Evolutionary conservation across 2,888 invertebrate species (phyloP).

Genomic region (Drosophila meridionalis): DNA sequence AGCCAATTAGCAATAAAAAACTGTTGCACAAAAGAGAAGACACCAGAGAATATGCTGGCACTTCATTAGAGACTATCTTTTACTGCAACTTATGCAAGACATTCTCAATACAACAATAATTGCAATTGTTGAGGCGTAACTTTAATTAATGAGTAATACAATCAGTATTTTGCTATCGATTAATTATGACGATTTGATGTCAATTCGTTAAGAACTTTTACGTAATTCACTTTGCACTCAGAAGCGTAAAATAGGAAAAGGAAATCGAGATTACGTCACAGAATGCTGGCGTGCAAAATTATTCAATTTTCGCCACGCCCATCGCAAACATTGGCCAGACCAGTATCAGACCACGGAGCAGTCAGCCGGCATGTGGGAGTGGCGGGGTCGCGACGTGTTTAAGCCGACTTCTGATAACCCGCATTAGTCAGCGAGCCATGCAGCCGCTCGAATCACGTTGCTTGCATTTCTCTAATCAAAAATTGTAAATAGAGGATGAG

Average conservation of each 20-base stretch:
- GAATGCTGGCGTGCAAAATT: conserved; percentile 22
- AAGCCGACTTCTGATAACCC: conserved; percentile 63
- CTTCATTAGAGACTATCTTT: not conserved
- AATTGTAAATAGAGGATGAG: conserved; percentile 60
- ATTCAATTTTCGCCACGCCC: conserved; percentile 41
- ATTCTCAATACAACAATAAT: not conserved
- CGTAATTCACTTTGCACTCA: conserved; percentile 24
- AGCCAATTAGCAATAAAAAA: not conserved
- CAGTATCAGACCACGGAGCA: conserved; percentile 32
- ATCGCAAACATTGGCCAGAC: conserved; percentile 42
- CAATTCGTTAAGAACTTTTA: conserved; percentile 5
- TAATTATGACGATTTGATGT: not conserved
- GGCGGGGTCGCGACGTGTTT: conserved; percentile 46
- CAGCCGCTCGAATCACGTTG: conserved; percentile 59
- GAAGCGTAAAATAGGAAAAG: conserved; percentile 2
- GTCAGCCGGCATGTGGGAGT: conserved; percentile 12
- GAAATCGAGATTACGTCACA: conserved; percentile 14
- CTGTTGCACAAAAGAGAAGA: not conserved
- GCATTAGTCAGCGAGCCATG: conserved; percentile 60
- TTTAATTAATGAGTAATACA: not conserved
- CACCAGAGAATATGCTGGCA: not conserved
- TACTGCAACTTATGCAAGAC: not conserved
- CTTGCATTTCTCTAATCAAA: conserved; percentile 77
- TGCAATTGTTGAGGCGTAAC: not conserved
- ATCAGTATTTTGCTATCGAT: not conserved